These are phyloP conservation scores for Diaphora mendica DNA, from an alignment of 2,888 invertebrate genomes.

Conservation along the genomic window DNA sequence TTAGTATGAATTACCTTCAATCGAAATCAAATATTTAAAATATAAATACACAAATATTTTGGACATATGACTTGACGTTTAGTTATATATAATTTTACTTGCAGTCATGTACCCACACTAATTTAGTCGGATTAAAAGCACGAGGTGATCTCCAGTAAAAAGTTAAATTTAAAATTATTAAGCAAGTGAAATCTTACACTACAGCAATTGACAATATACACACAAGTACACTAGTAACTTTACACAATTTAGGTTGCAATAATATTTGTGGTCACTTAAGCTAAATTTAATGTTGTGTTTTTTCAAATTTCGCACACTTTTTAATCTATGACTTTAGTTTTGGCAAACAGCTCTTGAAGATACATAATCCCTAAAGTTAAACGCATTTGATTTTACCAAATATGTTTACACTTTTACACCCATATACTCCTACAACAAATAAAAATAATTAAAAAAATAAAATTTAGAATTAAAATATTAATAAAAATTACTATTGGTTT, in stretches of 20 bases:
- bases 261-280: neutral
- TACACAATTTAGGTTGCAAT: neutral
- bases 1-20: no score
- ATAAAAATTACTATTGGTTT: conserved; percentile 3
- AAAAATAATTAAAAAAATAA: neutral
- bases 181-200: no score
- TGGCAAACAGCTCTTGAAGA: neutral
- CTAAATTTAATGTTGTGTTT: neutral
- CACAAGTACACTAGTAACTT: neutral
- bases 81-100: no score
- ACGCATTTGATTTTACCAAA: neutral
- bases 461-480: conserved; percentile 8
- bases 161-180: neutral
- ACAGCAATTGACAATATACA: no score
- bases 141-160: no score
- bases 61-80: no score
- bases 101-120: no score
- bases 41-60: no score
- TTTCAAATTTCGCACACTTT: neutral
- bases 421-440: neutral
- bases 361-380: neutral
- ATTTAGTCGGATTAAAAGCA: no score
- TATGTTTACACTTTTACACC: neutral
- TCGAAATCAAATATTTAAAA: no score
- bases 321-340: neutral